phyloP scores from a whole-genome alignment of 2,888 invertebrate species.

The Cyclophora punctaria region DNA sequence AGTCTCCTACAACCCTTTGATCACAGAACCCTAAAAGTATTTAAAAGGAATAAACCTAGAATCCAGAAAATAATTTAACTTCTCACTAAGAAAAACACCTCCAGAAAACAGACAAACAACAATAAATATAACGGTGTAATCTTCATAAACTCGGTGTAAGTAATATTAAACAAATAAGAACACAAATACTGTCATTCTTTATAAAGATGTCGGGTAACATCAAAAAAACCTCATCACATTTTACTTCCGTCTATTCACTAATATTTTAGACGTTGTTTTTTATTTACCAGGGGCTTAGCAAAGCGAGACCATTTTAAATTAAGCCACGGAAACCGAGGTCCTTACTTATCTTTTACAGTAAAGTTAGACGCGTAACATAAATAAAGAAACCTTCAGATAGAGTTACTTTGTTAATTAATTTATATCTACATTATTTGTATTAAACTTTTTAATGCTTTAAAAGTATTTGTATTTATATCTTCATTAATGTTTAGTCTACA shows the following conservation, averaged over 20 bases:
- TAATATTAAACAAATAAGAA: background rate
- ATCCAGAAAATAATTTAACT: no score
- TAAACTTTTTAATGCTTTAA: no score
- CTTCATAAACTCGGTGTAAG: no score
- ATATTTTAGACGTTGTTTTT: slow-evolving; percentile 19
- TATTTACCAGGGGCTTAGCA: slow-evolving; percentile 23
- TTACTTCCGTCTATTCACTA: slow-evolving; percentile 1
- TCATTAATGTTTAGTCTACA: no score
- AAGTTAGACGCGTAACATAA: slow-evolving; percentile 21
- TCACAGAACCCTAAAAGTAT: no score
- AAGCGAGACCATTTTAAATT: slow-evolving; percentile 29
- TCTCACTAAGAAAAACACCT: no score
- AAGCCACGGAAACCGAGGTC: slow-evolving; percentile 22
- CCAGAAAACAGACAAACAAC: no score
- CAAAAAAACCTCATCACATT: background rate
- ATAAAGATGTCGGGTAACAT: background rate
- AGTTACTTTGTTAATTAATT: slow-evolving; percentile 11
- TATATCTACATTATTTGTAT: slow-evolving; percentile 1
- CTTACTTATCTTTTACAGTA: slow-evolving; percentile 17
- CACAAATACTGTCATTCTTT: background rate
- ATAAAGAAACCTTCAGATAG: slow-evolving; percentile 17
- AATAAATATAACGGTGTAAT: no score
- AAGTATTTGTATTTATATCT: no score
- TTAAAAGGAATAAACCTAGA: no score
- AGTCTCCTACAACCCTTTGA: no score